Conservation (phyloP, 2,797 vertebrate species). For the Aphelocoma californica region DNA sequence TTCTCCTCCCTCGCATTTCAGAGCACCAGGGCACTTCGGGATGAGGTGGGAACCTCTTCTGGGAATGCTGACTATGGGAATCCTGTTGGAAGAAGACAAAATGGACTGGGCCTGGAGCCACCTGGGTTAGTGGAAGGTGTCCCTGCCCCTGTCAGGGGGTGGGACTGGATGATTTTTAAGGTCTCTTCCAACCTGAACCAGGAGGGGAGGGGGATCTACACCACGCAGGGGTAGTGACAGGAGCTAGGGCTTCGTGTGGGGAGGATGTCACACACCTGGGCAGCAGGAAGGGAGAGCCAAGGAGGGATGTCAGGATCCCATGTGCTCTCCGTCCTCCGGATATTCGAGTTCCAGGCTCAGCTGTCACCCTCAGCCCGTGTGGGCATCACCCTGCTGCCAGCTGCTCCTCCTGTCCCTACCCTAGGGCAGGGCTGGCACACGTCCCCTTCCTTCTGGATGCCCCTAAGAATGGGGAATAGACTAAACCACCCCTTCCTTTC, state of each 20-base stretch:
- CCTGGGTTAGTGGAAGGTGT: background rate
- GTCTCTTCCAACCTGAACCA: background rate
- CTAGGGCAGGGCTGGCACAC: background rate
- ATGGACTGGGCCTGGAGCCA: background rate
- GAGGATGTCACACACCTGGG: background rate
- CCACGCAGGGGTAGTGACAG: rapidly evolving
- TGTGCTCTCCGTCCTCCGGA: background rate
- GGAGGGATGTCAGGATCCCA: background rate
- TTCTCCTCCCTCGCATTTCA: background rate
- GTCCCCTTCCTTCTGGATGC: background rate
- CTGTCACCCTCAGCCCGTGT: background rate
- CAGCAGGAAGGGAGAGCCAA: background rate
- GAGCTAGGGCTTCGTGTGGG: no score
- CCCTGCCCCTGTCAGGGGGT: background rate
- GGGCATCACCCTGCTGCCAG: background rate
- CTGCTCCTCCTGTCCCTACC: background rate
- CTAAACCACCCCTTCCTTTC: background rate
- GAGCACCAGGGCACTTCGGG: background rate
- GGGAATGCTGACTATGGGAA: background rate
- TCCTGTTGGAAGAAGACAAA: background rate
- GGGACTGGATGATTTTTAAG: background rate
- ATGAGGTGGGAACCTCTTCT: background rate
- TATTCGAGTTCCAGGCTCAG: background rate
- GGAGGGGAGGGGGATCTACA: background rate
- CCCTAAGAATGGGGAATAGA: background rate